Base-by-base conservation (phyloP, 1,140 invertebrate species). In the Orussus abietinus region DNA sequence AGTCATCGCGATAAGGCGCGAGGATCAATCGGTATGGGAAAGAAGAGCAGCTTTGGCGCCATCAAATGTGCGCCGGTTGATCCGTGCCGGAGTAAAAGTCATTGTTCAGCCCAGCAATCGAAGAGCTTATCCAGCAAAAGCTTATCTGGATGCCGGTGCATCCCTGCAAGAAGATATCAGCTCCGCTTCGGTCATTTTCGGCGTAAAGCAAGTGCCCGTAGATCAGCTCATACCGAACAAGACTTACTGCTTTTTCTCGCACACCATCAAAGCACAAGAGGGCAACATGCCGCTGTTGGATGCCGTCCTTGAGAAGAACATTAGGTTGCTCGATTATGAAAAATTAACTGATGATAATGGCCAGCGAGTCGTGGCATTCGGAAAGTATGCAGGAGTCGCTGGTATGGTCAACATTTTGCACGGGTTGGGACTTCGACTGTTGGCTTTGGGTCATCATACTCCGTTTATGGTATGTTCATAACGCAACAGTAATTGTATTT, bases 401-500 rank as follows among this genome's bases (percentile, higher is more conserved):
- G 97, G 97, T 2, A 98, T 97, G 86, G 90, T 99, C 17, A 98
- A 99, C 62, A 98, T 99, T 51, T 75, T 99, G 1, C 96, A 99
- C 62, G 96, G 97, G 3, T 71, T 99, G 7, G 96, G 96, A 3
- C 75, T 99, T 1, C 75, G 97, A 29, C 75, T 99, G 0, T 66
- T 99, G 20, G 97, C 96, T 0, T 65, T 99, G 3, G 97, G 96
- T 2, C 96, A 99, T 72, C 96, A 99, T 61, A 99, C 97, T 0
- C 96, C 96, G 1, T 98, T 99, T 62, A 97, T 99, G 95, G 88
- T 91, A 77, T n/a, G n/a, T n/a, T n/a, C n/a, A n/a, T n/a, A n/a
- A n/a, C n/a, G n/a, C n/a, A n/a, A n/a, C n/a, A n/a, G n/a, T n/a
- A n/a, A n/a, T n/a, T n/a, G n/a, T n/a, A n/a, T n/a, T n/a, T n/a